Evolutionary conservation across 92 coral and sea anemone genomes (phyloP), one percentile per base, ranked within the genome.

Genomic region (Metridium senile): DNA sequence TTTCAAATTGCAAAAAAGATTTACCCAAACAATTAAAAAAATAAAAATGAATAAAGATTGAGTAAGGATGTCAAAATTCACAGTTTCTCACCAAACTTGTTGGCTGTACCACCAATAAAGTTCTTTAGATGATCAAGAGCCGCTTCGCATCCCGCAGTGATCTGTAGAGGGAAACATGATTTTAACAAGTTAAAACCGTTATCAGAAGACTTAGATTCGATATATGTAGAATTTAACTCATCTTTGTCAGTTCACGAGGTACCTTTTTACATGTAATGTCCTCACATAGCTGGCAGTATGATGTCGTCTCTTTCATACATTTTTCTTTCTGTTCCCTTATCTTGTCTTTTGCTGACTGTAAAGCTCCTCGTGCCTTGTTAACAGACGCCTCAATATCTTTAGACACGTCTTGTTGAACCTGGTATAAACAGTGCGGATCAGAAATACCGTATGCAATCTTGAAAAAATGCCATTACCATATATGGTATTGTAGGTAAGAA

Each of bases 41-140:
- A n/a, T n/a, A n/a, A n/a, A n/a, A n/a, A n/a, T n/a, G n/a, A n/a
- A n/a, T n/a, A n/a, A n/a, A n/a, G n/a, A n/a, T n/a, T n/a, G n/a
- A n/a, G n/a, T n/a, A n/a, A n/a, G n/a, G 51, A 8, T 21, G 20
- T 1, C 9, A 11, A 33, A 2, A n/a, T 2, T 26, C 9, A 1
- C 33, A 18, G 8, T 67, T 34, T 46, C 28, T 9, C 33, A 84
- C 88, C 88, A 45, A 84, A 71, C 29, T 61, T 78, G 84, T 84
- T 81, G 11, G 66, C 63, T n/a, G 74, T 74, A 51, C 75, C 74
- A n/a, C 88, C 88, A 16, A 84, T 46, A 20, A 56, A 84, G 45
- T 84, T 81, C 30, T 84, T 84, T 31, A 84, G 77, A 11, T 71
- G 56, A 26, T 84, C 88, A 70, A 78, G 74, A 46, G 83, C 79